Percentiles rank a stretch among this genome's conserved stretches.
phyloP scores from a whole-genome alignment of 2,797 vertebrate genomes.

The Sebastiscus tertius region DNA sequence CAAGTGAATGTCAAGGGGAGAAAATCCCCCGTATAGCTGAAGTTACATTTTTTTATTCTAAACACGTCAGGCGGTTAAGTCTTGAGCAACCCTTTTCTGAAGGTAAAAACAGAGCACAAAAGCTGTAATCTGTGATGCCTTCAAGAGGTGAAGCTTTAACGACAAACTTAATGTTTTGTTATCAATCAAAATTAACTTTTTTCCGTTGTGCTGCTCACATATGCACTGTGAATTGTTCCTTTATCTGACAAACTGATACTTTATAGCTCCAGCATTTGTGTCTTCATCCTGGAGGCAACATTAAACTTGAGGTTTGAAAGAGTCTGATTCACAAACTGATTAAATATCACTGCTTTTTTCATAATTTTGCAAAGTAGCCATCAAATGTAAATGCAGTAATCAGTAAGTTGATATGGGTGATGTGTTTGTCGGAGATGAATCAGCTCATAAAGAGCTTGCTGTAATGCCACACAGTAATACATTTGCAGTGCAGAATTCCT shows the following conservation, averaged over 20 bases:
- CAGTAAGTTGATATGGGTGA: constrained; percentile 10
- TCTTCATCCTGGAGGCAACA: not conserved
- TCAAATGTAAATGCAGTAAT: constrained; percentile 34
- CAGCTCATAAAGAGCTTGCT: not conserved
- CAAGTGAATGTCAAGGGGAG: constrained; percentile 24
- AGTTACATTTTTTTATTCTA: not conserved
- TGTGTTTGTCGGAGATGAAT: constrained; percentile 42
- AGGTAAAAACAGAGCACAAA: not conserved
- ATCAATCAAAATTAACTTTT: not conserved
- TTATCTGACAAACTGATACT: not conserved
- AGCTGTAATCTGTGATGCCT: not conserved
- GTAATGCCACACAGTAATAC: not conserved
- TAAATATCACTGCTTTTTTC: not conserved
- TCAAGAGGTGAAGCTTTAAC: not conserved
- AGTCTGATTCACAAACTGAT: not conserved
- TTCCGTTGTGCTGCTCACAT: not conserved
- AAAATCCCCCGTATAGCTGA: not conserved
- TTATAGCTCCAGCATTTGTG: not conserved
- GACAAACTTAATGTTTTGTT: not conserved
- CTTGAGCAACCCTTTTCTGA: not conserved
- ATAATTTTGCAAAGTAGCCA: not conserved
- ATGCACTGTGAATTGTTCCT: not conserved
- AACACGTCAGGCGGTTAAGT: not conserved
- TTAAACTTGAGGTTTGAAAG: not conserved
- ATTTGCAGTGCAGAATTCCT: constrained; percentile 5